Percentiles rank a stretch among this genome's conserved stretches.
Evolutionary conservation across 2,888 invertebrate genomes (phyloP).

Genomic region (Leucophora obtusa): DNA sequence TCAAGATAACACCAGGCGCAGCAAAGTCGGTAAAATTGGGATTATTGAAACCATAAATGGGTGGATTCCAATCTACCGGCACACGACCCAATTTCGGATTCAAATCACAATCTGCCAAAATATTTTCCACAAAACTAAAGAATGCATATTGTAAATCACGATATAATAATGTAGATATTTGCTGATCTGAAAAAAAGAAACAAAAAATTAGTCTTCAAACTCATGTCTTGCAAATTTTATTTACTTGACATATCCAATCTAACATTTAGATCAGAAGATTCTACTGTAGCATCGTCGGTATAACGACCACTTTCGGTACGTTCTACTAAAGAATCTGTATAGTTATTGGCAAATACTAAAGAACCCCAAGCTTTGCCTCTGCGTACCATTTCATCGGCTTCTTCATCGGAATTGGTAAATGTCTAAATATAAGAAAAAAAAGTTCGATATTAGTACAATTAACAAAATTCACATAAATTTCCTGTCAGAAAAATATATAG

Average conservation of each 20-base stretch:
- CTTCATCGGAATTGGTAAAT: constrained; percentile 78
- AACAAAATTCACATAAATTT: constrained; percentile 21
- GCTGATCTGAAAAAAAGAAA: constrained; percentile 85
- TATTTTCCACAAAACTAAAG: constrained; percentile 83
- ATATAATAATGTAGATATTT: constrained; percentile 89
- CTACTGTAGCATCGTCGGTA: constrained; percentile 81
- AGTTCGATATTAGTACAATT: neutral
- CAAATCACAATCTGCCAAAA: constrained; percentile 83
- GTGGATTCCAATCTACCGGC: constrained; percentile 82
- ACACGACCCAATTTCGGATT: constrained; percentile 81
- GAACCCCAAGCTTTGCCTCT: constrained; percentile 88
- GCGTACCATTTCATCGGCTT: constrained; percentile 84
- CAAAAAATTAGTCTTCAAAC: neutral
- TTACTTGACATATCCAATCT: constrained; percentile 92
- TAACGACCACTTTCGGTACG: constrained; percentile 82
- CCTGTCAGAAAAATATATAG: constrained; percentile 11
- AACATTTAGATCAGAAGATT: constrained; percentile 84
- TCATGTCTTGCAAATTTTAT: constrained; percentile 66
- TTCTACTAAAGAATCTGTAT: constrained; percentile 83
- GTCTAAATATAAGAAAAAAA: constrained; percentile 45
- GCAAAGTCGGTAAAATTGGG: constrained; percentile 97
- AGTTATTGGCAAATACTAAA: constrained; percentile 87
- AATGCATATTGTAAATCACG: constrained; percentile 87
- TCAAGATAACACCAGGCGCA: constrained; percentile 93
- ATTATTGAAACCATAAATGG: constrained; percentile 86